Evolutionary conservation across 2,888 invertebrate genomes (phyloP), one percentile per base, ranked within the genome.

Genomic region (Callyntrura guangdongensis): DNA sequence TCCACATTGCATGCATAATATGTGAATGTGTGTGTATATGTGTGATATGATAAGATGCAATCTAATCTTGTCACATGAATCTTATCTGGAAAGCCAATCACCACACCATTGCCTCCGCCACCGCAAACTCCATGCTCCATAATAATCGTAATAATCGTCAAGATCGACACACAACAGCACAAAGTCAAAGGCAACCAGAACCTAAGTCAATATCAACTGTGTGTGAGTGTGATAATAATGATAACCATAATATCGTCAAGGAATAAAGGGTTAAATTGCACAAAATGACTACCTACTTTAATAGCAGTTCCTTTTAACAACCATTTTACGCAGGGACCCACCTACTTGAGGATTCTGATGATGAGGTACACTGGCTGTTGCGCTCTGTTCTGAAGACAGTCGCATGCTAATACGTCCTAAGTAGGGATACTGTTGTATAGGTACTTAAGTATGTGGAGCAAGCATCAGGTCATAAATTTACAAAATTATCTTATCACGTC

Each of bases 11-110:
- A 64, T 74, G 85, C 56, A 36, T 36, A 36, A 36, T 36, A 11
- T 67, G 49, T 84, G 84, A 4, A 11, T 67, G 49, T 84, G 84
- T 69, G 45, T 69, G 69, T 36, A 25, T 67, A 17, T 64, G 64
- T 49, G 69, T 84, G 61, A 82, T 64, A 88, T 88, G 88, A 88
- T 88, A 88, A 88, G 88, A 88, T 88, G 88, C 69, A 88, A 88
- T 88, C 88, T 88, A 85, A 91, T 91, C 91, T 88, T 91, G 91
- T 91, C 91, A 91, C 91, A 91, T 87, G 91, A 72, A 91, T 91
- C 91, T 91, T 91, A 91, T 91, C 91, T 64, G 17, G 36, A 53
- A 36, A 86, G 17, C 36, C 61, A 91, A 91, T 91, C 91, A 82
- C 53, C 59, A 59, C 25, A 56, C 11, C 45, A 59, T 20, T 17